These are phyloP conservation scores for Centropus unirufus DNA, from an alignment of 2,113 vertebrate genomes.

Conservation along the genomic window DNA sequence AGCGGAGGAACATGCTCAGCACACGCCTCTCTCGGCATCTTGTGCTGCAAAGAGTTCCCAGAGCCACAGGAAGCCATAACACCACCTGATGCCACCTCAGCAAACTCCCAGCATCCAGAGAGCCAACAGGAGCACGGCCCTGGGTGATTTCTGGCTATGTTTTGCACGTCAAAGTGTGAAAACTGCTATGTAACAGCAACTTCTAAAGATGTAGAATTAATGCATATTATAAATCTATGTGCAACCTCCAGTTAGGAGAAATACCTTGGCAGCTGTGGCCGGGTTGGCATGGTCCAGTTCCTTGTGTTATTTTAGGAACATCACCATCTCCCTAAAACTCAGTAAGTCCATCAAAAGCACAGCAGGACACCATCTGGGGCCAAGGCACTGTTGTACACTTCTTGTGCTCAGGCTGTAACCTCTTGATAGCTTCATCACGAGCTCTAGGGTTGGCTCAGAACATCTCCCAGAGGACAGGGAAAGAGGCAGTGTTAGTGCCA, in stretches of 20 bases:
- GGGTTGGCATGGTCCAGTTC: neutral
- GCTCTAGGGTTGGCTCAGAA: neutral
- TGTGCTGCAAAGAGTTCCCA: neutral
- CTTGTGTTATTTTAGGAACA: neutral
- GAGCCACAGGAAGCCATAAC: neutral
- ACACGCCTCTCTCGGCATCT: neutral
- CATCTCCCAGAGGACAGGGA: neutral
- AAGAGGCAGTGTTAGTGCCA: neutral
- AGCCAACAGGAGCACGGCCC: rapidly evolving
- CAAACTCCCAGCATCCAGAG: rapidly evolving
- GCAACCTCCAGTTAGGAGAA: neutral
- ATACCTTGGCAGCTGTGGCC: neutral
- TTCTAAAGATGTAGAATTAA: neutral
- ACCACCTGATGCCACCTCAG: neutral
- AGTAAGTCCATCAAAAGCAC: neutral
- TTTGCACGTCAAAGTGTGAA: neutral
- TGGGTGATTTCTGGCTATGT: neutral
- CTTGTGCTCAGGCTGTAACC: neutral
- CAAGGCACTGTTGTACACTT: neutral
- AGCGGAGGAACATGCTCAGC: rapidly evolving
- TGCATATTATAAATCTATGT: neutral
- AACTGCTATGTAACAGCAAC: neutral
- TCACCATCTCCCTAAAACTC: neutral
- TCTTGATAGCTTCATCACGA: neutral
- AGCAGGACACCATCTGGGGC: neutral